phyloP scores from a whole-genome alignment of 2,797 vertebrate species.

The Carapus acus region DNA sequence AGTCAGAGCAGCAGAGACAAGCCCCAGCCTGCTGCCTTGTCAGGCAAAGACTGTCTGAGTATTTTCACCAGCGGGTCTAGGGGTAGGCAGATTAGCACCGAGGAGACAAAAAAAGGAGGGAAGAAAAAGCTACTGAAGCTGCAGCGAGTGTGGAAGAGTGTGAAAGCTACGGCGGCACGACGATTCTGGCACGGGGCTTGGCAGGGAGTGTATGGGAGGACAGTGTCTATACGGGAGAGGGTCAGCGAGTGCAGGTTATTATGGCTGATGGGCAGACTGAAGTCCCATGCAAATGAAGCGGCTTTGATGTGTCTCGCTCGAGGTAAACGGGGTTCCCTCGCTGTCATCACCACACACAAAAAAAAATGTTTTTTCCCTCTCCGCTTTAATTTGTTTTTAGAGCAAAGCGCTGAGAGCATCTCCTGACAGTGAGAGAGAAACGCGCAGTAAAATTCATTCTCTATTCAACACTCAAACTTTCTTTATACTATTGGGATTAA shows the following conservation, averaged over 20 bases:
- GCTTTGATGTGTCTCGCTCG: constrained; percentile 43
- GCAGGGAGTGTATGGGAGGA: constrained; percentile 34
- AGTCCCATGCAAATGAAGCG: constrained; percentile 33
- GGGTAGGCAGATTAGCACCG: constrained; percentile 20
- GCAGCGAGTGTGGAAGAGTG: constrained; percentile 18
- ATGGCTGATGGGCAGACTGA: constrained; percentile 39
- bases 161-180: constrained; percentile 13
- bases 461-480: constrained; percentile 48
- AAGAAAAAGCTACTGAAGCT: constrained; percentile 29
- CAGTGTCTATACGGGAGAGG: constrained; percentile 25
- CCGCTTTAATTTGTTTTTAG: constrained; percentile 51
- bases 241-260: constrained; percentile 39
- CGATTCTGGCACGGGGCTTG: constrained; percentile 30
- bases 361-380: constrained; percentile 24
- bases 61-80: constrained; percentile 34
- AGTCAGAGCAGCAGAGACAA: constrained; percentile 46
- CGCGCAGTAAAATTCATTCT: constrained; percentile 51
- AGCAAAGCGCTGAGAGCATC: constrained; percentile 34
- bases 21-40: constrained; percentile 40
- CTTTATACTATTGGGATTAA: constrained; percentile 54
- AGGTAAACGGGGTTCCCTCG: constrained; percentile 46
- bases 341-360: constrained; percentile 13
- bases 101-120: constrained; percentile 15
- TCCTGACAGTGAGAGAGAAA: constrained; percentile 36
- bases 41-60: constrained; percentile 33